A percentile compares a stretch with the other conserved stretches of the same genome.
Evolutionary conservation across 53 echinoderm and acorn worm genomes (phyloP).

Genomic region (Crossaster papposus): DNA sequence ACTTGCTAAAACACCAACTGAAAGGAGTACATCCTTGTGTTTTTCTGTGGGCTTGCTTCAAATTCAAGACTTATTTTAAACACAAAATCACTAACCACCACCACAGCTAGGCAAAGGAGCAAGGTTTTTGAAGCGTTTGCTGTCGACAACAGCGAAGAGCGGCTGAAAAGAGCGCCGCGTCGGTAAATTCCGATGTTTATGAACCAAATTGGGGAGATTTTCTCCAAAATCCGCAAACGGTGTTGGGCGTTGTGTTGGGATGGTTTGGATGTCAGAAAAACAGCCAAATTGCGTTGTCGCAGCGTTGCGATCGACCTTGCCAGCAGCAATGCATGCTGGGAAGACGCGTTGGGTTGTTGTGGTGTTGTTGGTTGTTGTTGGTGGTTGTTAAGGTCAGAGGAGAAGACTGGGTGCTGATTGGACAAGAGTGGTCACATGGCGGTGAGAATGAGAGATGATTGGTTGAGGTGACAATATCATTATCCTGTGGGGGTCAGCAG

Average conservation of each 20-base stretch:
- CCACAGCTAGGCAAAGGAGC: slow-evolving; percentile 36
- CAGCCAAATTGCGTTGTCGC: neutral
- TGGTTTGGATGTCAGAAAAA: slow-evolving; percentile 37
- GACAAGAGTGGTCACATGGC: slow-evolving; percentile 65
- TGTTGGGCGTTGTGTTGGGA: slow-evolving; percentile 14
- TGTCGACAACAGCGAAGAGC: neutral
- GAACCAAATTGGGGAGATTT: slow-evolving; percentile 5
- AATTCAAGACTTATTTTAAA: slow-evolving; percentile 38
- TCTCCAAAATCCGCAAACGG: slow-evolving; percentile 31
- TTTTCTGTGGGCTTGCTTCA: neutral
- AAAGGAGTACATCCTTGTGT: neutral
- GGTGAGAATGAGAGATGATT: slow-evolving; percentile 63
- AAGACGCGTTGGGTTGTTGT: neutral
- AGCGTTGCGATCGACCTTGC: slow-evolving; percentile 32
- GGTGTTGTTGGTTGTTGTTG: slow-evolving; percentile 17
- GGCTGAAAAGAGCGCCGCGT: slow-evolving; percentile 20
- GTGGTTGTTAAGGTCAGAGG: slow-evolving; percentile 45
- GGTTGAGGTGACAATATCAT: slow-evolving; percentile 43
- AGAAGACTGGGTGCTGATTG: slow-evolving; percentile 59
- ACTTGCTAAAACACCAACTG: too few species aligned
- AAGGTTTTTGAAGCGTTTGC: slow-evolving; percentile 30
- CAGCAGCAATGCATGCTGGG: slow-evolving; percentile 57
- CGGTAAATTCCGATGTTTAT: slow-evolving; percentile 39
- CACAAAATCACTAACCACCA: slow-evolving; percentile 62
- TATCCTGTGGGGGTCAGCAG: slow-evolving; percentile 55